Evolutionary conservation across 64 coral and sea anemone species (phyloP).

Genomic region (Actinia equina): DNA sequence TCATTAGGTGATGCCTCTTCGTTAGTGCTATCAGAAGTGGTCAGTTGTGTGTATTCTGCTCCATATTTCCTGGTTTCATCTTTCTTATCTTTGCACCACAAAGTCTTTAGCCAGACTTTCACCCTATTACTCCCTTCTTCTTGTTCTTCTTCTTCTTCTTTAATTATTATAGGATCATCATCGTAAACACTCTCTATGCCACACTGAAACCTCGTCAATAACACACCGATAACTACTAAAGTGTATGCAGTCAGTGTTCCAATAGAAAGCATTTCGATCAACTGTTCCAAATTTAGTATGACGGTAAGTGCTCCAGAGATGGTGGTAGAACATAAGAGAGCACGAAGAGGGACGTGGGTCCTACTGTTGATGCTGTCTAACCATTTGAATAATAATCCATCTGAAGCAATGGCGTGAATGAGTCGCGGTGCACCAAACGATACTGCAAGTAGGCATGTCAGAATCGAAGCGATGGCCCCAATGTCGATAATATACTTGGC

Average conservation of each 20-base stretch:
- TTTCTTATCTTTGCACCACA: constrained; percentile 12
- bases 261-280: constrained; percentile 56
- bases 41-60: not conserved
- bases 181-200: constrained; percentile 49
- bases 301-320: not conserved
- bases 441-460: not conserved
- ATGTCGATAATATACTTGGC: constrained; percentile 49
- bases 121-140: not conserved
- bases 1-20: not conserved
- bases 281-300: constrained; percentile 34
- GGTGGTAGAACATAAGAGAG: not conserved
- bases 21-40: not conserved
- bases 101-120: constrained; percentile 24
- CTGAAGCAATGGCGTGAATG: not conserved
- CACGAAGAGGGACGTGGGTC: constrained; percentile 50
- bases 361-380: constrained; percentile 40
- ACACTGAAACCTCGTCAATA: constrained; percentile 52
- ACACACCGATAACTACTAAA: constrained; percentile 37
- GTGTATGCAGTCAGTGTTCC: constrained; percentile 55
- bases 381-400: constrained; percentile 55
- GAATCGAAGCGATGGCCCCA: constrained; percentile 46
- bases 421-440: not conserved
- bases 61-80: not conserved
- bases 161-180: not conserved
- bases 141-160: not conserved